Evolutionary conservation across 2,797 vertebrate genomes (phyloP).

Genomic region (Mionectes olivaceus): DNA sequence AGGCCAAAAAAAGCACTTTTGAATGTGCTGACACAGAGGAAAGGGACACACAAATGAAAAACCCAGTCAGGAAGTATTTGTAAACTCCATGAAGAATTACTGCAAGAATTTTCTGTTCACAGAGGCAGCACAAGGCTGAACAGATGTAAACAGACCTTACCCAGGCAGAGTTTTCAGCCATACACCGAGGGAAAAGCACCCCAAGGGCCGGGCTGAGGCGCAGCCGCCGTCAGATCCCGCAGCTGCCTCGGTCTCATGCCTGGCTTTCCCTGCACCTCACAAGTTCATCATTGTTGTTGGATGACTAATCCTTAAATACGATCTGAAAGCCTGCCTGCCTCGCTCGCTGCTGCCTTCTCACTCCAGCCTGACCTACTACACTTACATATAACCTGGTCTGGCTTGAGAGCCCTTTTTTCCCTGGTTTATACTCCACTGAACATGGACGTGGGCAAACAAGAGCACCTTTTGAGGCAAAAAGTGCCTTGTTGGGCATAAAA

Average conservation of each 20-base stretch:
- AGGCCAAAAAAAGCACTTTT: not conserved
- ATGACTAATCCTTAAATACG: slow-evolving; percentile 25
- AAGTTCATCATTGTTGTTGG: not conserved
- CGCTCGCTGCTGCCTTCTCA: not conserved
- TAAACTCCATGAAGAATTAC: not conserved
- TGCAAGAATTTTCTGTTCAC: not conserved
- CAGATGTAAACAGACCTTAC: not conserved
- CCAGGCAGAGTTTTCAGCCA: not conserved
- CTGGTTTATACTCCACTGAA: not conserved
- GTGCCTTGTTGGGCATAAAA: not conserved
- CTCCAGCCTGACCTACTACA: not conserved
- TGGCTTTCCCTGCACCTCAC: not conserved
- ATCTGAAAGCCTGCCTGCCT: slow-evolving; percentile 16
- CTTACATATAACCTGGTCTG: not conserved
- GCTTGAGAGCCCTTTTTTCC: not conserved
- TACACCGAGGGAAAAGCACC: rapidly evolving
- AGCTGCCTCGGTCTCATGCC: not conserved
- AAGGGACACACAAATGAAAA: not conserved
- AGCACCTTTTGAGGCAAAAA: not conserved
- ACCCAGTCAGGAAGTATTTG: not conserved
- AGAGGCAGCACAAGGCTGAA: not conserved
- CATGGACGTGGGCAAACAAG: rapidly evolving
- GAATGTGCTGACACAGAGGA: not conserved
- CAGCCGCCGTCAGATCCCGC: not conserved
- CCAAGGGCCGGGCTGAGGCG: not conserved